Base-by-base conservation (phyloP, 1,140 invertebrate genomes). In the Rhizoglyphus robini region DNA sequence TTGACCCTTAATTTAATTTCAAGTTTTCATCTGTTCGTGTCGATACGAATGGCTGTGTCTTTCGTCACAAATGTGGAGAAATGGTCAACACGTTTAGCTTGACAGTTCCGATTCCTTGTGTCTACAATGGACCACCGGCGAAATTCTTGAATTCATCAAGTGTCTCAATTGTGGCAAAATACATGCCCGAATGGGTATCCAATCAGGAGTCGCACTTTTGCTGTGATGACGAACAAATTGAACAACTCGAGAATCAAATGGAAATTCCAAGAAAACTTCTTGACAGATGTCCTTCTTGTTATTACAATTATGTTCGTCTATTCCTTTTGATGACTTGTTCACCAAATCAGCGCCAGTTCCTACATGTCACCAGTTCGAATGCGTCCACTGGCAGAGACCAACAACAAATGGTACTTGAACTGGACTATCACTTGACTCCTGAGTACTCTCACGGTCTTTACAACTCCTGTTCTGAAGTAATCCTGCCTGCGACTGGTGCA, bases 271-370 rank as follows among this genome's bases (percentile, higher is more conserved):
- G 20, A 46, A 34, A 27, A n/a, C 30, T 93, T 36, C 76, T 95
- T 4, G 76, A 78, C 25, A 78, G 90, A 64, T 96, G 92, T 76
- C 91, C 90, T 0, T 83, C 86, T 0, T 96, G 92, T 73, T 81
- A 86, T 73, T 77, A 81, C 38, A 96, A 95, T 77, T 85, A 96
- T 72, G 75, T 83, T 0, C 80, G 83, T 60, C 82, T 89, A 68
- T 82, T 91, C 65, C 96, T 92, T 72, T 81, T 85, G 48, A 80
- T 93, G 69, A 87, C 88, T 0, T 97, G 93, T 74, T 81, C 80
- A 15, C 82, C 84, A 0, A 67, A 81, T n/a, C 92, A 96, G 73
- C 84, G 82, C 46, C 74, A 80, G 4, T 96, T 88, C 72, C 73
- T 92, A 5, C 79, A 84, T 64, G 78, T n/a, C n/a, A n/a, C n/a